A percentile compares a stretch with the other conserved stretches of the same genome.
phyloP scores from a whole-genome alignment of 2,888 invertebrate species.

The Salticus scenicus region DNA sequence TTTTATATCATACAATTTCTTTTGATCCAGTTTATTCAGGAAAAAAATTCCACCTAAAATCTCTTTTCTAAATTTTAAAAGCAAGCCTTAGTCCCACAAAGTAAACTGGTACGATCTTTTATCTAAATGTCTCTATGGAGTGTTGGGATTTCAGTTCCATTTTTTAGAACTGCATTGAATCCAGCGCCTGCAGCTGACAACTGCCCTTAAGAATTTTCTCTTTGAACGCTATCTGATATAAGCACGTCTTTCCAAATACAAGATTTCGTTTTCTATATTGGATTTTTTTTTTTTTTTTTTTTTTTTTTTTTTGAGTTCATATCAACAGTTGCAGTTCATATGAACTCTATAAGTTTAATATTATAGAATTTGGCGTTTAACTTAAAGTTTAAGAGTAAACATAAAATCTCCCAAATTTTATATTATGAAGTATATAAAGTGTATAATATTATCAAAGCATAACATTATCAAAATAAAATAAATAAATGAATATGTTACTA shows the following conservation, averaged over 20 bases:
- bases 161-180: not conserved
- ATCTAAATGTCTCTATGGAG: not conserved
- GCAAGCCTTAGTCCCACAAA: not conserved
- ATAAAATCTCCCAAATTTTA: no score
- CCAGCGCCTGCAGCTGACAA: not conserved
- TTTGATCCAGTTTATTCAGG: not conserved
- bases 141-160: not conserved
- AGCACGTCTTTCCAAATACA: not conserved
- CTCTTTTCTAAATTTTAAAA: not conserved
- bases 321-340: no score
- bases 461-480: no score
- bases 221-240: not conserved
- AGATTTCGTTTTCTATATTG: not conserved
- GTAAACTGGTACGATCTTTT: not conserved
- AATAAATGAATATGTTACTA: no score
- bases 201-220: slow-evolving; percentile 3
- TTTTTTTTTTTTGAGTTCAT: no score
- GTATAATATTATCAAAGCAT: no score
- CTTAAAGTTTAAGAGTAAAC: no score
- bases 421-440: no score
- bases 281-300: no score
- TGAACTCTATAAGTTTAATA: no score
- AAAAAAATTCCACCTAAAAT: not conserved
- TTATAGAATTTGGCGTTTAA: no score
- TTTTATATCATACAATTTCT: not conserved